These are phyloP conservation scores for Drosophila ercepeae DNA, from an alignment of 1,140 invertebrate genomes.

Conservation along the genomic window DNA sequence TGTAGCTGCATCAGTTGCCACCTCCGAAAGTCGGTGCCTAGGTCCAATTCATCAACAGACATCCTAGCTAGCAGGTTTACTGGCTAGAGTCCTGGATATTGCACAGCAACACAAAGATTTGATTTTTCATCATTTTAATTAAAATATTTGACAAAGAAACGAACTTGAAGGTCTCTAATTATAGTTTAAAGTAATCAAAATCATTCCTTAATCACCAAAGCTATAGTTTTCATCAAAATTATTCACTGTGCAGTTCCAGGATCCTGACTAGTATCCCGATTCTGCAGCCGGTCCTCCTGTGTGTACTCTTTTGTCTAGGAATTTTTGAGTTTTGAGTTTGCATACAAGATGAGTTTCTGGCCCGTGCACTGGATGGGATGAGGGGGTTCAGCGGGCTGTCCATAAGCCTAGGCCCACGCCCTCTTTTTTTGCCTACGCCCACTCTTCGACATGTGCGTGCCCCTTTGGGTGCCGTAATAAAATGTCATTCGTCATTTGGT, in stretches of 20 bases:
- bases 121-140: not conserved
- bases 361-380: conserved; percentile 23
- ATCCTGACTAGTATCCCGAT: conserved; percentile 29
- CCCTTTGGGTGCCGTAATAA: conserved; percentile 79
- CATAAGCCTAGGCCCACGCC: conserved; percentile 20
- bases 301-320: conserved; percentile 78
- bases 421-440: not conserved
- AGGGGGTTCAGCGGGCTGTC: not conserved
- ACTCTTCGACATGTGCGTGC: conserved; percentile 52
- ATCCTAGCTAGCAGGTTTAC: conserved; percentile 50
- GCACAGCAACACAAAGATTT: not conserved
- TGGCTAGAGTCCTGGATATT: conserved; percentile 20
- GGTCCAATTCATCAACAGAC: conserved; percentile 76
- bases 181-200: no score
- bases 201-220: no score
- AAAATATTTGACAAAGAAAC: not conserved
- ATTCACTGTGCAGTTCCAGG: conserved; percentile 29
- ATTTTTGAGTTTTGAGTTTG: conserved; percentile 82
- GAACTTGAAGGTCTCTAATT: no score
- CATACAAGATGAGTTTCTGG: conserved; percentile 78
- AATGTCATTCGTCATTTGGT: conserved; percentile 82
- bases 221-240: not conserved
- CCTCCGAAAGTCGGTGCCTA: conserved; percentile 40
- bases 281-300: conserved; percentile 46
- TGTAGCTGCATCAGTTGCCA: conserved; percentile 14